Conservation (phyloP, 2,888 invertebrate species). For the Cyclophora albipunctata region DNA sequence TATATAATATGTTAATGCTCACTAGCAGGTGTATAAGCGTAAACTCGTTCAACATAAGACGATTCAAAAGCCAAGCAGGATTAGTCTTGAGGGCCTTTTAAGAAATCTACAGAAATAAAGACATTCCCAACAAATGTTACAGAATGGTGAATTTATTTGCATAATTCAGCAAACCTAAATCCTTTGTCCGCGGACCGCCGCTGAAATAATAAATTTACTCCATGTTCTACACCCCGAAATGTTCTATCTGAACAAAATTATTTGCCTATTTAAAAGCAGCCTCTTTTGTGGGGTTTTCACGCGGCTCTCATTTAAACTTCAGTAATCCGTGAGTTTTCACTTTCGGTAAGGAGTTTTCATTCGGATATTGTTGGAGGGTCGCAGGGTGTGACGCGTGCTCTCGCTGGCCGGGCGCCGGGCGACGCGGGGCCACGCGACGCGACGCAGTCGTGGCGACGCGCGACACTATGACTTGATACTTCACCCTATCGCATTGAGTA, state of each 20-base stretch:
- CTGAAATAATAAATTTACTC: constrained; percentile 71
- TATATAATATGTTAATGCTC: constrained; percentile 34
- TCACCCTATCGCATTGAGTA: constrained; percentile 57
- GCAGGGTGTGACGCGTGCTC: background rate
- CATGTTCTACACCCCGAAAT: constrained; percentile 61
- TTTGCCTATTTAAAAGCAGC: constrained; percentile 55
- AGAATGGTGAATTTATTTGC: constrained; percentile 74
- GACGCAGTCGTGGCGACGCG: too few relatives aligned
- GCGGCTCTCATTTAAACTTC: constrained; percentile 29
- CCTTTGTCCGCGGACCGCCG: constrained; percentile 67
- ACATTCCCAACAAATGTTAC: constrained; percentile 74
- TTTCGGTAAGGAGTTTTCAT: constrained; percentile 22
- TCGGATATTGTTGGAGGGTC: too few relatives aligned
- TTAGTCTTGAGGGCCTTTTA: constrained; percentile 61
- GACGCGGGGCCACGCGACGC: too few relatives aligned
- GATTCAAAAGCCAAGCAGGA: constrained; percentile 56
- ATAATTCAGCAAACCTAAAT: constrained; percentile 72
- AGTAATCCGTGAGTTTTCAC: constrained; percentile 23
- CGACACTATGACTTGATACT: constrained; percentile 30
- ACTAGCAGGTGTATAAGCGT: constrained; percentile 37
- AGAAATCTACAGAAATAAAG: constrained; percentile 70
- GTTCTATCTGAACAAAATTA: constrained; percentile 64
- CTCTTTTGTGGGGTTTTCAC: constrained; percentile 39
- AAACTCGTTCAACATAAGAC: constrained; percentile 43
- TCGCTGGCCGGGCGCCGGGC: background rate